Percentiles rank a stretch among this genome's conserved stretches.
These are phyloP conservation scores for Muscina levida DNA, from an alignment of 2,888 invertebrate genomes.

Conservation along the genomic window DNA sequence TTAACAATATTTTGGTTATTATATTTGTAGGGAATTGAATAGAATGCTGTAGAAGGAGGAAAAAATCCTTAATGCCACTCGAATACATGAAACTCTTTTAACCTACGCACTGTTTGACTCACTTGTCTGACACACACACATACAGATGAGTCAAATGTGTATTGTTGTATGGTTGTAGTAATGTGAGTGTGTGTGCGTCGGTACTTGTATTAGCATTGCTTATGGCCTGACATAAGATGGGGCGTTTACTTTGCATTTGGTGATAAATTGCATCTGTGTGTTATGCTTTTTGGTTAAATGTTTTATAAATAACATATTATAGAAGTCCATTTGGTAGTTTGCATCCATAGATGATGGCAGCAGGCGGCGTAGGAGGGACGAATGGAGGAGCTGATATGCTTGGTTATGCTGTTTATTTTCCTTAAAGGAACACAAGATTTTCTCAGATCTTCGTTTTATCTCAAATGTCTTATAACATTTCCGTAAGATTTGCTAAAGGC, in stretches of 20 bases:
- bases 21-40: no score
- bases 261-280: constrained; percentile 45
- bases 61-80: background rate
- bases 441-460: constrained; percentile 20
- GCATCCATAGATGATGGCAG: background rate
- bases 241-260: background rate
- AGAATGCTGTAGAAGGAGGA: no score
- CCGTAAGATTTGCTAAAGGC: constrained; percentile 58
- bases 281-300: constrained; percentile 30
- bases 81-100: background rate
- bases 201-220: no score
- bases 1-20: no score
- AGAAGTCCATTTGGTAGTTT: constrained; percentile 1
- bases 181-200: constrained; percentile 3
- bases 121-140: constrained; percentile 19
- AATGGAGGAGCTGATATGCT: background rate
- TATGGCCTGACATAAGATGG: no score
- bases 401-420: constrained; percentile 10
- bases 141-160: background rate
- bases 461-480: constrained; percentile 46
- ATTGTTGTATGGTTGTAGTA: no score
- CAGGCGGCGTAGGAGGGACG: background rate
- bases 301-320: constrained; percentile 32
- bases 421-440: background rate
- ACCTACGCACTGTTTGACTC: background rate